Evolutionary conservation across 2,888 invertebrate genomes (phyloP), one percentile per base, ranked within the genome.

Genomic region (Hermodice carunculata): DNA sequence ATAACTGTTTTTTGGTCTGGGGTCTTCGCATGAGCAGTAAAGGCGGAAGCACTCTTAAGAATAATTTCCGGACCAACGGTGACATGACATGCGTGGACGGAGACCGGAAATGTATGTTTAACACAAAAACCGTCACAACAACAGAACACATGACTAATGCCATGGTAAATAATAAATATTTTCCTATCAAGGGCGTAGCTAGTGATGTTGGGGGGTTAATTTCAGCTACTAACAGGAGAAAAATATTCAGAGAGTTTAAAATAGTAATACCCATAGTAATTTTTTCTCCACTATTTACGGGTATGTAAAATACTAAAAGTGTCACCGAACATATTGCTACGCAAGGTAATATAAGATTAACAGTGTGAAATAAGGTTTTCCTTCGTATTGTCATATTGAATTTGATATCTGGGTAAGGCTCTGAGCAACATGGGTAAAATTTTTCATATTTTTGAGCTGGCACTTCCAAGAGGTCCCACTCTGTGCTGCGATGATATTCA

Each of bases 61-160:
- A 97, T 64, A 98, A 93, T 73, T 94, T 89, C 83, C 95, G 93
- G 67, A 98, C 95, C 98, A 97, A 98, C 17, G 95, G 95, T 67
- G 97, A 95, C 98, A 98, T 98, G 84, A 92, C 92, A 88, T 98
- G 98, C 51, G 98, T 98, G 88, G 97, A 95, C 51, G 98, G 97
- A 54, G 96, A 96, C 57, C 98, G 93, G 88, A 98, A 98, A 89
- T 98, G 97, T 67, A 97, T 96, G 87, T 98, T 98, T 70, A 98
- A 90, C 49, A 98, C 96, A 77, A 97, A 95, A 75, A 98, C 98
- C 44, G 98, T 98, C 80, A 98, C 95, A 86, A 97, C 95, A 89
- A 98, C 98, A 22, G 88, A 87, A 88, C 98, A 94, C 60, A 98
- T 98, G 73, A 98, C 98, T 79, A 98, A 91, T 81, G 98, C 96